Evolutionary conservation across 1,140 invertebrate species (phyloP).

Genomic region (Drosophila dunni): DNA sequence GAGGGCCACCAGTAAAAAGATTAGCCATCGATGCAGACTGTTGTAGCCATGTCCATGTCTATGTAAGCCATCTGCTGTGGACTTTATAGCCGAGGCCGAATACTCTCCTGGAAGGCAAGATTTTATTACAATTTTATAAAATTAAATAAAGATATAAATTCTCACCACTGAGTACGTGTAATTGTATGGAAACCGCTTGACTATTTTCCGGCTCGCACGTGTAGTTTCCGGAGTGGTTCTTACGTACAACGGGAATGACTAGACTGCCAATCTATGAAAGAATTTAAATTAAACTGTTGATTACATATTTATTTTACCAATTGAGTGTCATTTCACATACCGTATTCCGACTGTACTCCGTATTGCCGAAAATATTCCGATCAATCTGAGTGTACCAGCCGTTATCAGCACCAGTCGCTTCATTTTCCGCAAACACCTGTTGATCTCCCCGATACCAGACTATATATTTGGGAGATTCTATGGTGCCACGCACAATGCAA

Average conservation of each 20-base stretch:
- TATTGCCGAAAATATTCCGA: slow-evolving; percentile 73
- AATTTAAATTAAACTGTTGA: neutral
- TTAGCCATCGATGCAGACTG: slow-evolving; percentile 65
- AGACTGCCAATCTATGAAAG: slow-evolving; percentile 83
- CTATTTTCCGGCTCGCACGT: slow-evolving; percentile 77
- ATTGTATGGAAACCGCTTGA: slow-evolving; percentile 65
- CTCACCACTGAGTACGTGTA: slow-evolving; percentile 80
- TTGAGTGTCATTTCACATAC: slow-evolving; percentile 21
- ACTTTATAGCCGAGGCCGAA: slow-evolving; percentile 80
- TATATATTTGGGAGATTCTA: slow-evolving; percentile 87
- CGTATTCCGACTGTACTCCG: slow-evolving; percentile 69
- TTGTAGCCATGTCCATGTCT: slow-evolving; percentile 55
- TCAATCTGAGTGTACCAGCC: slow-evolving; percentile 77
- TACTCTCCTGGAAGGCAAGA: slow-evolving; percentile 72
- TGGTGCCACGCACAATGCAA: slow-evolving; percentile 86
- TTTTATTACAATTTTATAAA: neutral
- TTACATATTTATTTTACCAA: no score
- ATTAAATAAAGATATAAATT: neutral
- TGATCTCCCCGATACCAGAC: slow-evolving; percentile 90
- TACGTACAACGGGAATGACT: slow-evolving; percentile 88
- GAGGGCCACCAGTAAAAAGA: slow-evolving; percentile 67
- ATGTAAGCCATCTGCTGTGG: slow-evolving; percentile 51
- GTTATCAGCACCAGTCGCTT: slow-evolving; percentile 37
- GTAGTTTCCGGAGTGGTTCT: slow-evolving; percentile 76
- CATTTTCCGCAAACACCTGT: slow-evolving; percentile 74